Evolutionary conservation across 2,888 invertebrate genomes (phyloP), one percentile per base, ranked within the genome.

Genomic region (Hyppa rectilinea): DNA sequence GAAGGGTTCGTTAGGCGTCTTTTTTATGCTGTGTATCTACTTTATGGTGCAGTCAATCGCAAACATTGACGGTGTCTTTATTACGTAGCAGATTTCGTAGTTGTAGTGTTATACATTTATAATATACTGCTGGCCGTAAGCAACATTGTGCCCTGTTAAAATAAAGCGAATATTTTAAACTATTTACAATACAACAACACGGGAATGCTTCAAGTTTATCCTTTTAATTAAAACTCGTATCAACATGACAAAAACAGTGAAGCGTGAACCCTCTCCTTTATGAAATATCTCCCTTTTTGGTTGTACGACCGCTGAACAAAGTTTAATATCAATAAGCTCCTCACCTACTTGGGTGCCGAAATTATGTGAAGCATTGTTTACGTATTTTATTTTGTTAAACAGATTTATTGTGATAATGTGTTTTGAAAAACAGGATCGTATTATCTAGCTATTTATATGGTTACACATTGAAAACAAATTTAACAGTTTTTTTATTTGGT

Each of bases 361-460:
- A 78, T 50, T 38, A 70, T 78, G 55, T 61, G 60, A 49, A 77
- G 36, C 40, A 40, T 75, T 59, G 47, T 68, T 47, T 66, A 47
- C 45, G 29, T n/a, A 66, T 75, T 66, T 50, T 23, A 72, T 65
- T 65, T 68, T 43, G 29, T 29, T 20, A 17, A n/a, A 70, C 43
- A 60, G 47, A 60, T 74, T 76, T 59, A 49, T 55, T 59, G 40
- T 34, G 53, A 31, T n/a, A 71, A 34, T 64, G 45, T 34, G 6
- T 64, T 40, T 17, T 20, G 45, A 31, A 71, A 74, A 34, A 23
- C 26, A 14, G 43, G 34, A 43, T 43, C 43, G 20, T 17, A 29
- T 43, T 43, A 72, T 34, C 26, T 61, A 49, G 26, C 14, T 49
- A 26, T 17, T 17, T 26, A 5, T 20, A n/a, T n/a, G 9, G 12